Base-by-base conservation (phyloP, 2,113 vertebrate genomes). In the Dasyornis broadbenti region DNA sequence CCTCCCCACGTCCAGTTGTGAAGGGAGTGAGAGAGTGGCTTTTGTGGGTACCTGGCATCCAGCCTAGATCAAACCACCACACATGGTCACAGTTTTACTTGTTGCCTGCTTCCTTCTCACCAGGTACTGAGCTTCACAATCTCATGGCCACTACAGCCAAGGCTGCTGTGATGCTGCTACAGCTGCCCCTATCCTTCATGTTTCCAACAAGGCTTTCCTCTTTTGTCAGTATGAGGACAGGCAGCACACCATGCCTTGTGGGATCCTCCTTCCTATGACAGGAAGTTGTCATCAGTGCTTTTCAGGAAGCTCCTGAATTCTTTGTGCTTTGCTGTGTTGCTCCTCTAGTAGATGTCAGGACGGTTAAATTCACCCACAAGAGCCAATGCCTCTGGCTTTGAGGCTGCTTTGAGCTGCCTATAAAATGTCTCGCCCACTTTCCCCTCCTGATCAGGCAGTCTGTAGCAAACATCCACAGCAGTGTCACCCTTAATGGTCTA, bases 151-250 rank as follows among this genome's bases (percentile, higher is more conserved):
- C n/a, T 21, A 35, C 28, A 82, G 53, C 9, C 23, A 75, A 40
- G 20, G 20, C 39, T 75, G 28, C 28, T 3, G 1, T 17, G 11
- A 52, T 23, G 15, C 15, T 1, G 0, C 13, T 39, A 10, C n/a
- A 39, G 24, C n/a, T 60, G 16, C 3, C 9, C 28, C 13, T 13
- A 59, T 0, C 11, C 15, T 53, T 53, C 53, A 47, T 1, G 5
- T 47, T 30, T 45, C 28, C 37, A n/a, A 11, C 5, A 45, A 45
- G 8, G 11, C 20, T 20, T 66, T 44, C 11, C 16, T 59, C 7
- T 11, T 72, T 57, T 13, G 2, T 39, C 30, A 45, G 13, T 7
- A 12, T 26, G 50, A 53, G 0, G 0, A 21, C 9, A 45, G 30
- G 30, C 7, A 75, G 6, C 39, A 18, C 20, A 26, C 8, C n/a